A percentile compares a stretch with the other conserved stretches of the same genome.
phyloP scores from a whole-genome alignment of 2,797 vertebrate species.

The Pelodytes ibericus region DNA sequence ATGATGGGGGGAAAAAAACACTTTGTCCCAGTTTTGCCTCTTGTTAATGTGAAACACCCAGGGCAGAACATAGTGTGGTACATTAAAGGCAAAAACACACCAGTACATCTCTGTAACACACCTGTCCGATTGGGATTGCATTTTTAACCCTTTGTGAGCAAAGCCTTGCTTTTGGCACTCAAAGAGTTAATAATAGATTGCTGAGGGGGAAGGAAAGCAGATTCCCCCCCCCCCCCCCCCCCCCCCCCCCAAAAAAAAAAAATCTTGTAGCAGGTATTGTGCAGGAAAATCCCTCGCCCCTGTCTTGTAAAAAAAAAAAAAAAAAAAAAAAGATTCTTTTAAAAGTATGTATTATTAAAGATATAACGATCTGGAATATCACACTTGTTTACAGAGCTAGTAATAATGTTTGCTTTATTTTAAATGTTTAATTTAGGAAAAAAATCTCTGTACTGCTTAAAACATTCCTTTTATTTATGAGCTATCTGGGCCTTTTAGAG shows the following conservation, averaged over 20 bases:
- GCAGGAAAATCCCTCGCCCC: neutral
- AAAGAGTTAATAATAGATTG: neutral
- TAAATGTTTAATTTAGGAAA: neutral
- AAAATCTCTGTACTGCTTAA: neutral
- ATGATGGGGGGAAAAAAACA: no score
- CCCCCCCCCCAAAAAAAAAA: no score
- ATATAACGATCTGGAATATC: neutral
- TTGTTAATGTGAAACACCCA: no score
- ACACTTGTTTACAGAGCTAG: slow-evolving; percentile 8
- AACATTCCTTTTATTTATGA: slow-evolving; percentile 7
- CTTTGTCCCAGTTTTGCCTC: no score
- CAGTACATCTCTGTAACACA: no score
- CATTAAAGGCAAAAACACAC: no score
- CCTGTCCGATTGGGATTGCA: neutral
- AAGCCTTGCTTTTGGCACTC: neutral
- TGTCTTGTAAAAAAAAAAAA: neutral
- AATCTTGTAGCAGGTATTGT: neutral
- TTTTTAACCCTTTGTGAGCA: neutral
- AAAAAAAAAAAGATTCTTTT: neutral
- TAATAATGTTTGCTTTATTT: neutral
- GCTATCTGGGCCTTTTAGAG: neutral
- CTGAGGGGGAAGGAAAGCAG: neutral
- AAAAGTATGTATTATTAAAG: slow-evolving; percentile 8
- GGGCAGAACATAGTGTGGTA: no score
- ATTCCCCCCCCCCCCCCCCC: slow-evolving; percentile 4